phyloP scores from a whole-genome alignment of 2,113 vertebrate species.

The Pungitius pungitius region DNA sequence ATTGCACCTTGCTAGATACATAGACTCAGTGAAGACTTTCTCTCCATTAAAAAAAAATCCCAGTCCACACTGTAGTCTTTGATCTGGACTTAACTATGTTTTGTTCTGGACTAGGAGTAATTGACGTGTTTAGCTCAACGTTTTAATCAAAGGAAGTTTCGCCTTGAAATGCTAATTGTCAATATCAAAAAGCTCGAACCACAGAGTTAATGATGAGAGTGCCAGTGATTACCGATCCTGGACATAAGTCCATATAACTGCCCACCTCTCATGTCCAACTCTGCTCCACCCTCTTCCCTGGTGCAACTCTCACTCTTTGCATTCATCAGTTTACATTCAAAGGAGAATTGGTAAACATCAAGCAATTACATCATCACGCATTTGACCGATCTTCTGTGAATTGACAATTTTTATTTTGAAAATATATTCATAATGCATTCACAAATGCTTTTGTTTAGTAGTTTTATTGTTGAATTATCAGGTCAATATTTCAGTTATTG shows the following conservation, averaged over 20 bases:
- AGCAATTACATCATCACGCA: background rate
- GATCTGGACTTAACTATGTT: constrained; percentile 18
- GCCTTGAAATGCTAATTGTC: background rate
- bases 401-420: background rate
- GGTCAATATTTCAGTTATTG: background rate
- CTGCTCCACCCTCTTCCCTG: background rate
- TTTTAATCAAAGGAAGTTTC: too few relatives aligned
- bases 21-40: constrained; percentile 29
- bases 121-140: background rate
- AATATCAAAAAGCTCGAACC: background rate
- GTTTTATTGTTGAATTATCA: background rate
- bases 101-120: constrained; percentile 12
- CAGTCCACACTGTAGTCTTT: constrained; percentile 24
- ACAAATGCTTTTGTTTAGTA: background rate
- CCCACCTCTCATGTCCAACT: background rate
- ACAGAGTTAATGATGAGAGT: background rate
- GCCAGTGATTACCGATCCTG: background rate
- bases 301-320: background rate
- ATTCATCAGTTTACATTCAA: background rate
- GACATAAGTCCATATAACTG: background rate
- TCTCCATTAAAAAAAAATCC: constrained; percentile 43
- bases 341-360: background rate
- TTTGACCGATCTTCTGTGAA: background rate
- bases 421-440: background rate
- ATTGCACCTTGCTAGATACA: constrained; percentile 13